These are phyloP conservation scores for Argya squamiceps DNA, from an alignment of 2,797 vertebrate species.

Conservation along the genomic window DNA sequence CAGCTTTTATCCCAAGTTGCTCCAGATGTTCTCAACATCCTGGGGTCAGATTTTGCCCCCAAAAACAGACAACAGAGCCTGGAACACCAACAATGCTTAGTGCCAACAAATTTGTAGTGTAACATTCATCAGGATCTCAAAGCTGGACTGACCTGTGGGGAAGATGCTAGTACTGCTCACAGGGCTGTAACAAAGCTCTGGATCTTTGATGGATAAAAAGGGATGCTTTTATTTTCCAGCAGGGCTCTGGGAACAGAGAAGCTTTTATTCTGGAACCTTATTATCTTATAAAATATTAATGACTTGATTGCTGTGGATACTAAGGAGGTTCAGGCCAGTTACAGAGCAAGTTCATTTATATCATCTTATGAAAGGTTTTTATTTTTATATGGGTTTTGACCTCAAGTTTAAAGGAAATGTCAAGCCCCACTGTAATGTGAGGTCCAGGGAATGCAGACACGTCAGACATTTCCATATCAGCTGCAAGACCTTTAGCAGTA, in stretches of 20 bases:
- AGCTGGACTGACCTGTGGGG: background rate
- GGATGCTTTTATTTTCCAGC: background rate
- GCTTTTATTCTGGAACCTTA: background rate
- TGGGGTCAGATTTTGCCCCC: background rate
- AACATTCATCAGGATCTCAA: background rate
- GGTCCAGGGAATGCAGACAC: background rate
- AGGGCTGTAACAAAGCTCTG: background rate
- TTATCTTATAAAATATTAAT: background rate
- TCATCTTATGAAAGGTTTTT: background rate
- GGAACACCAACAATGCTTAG: background rate
- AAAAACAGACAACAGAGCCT: background rate
- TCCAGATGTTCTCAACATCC: background rate
- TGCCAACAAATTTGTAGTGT: background rate
- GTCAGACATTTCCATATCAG: background rate
- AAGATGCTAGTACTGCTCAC: background rate
- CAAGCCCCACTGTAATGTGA: background rate
- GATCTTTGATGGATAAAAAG: background rate
- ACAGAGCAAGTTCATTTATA: background rate
- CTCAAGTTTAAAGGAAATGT: background rate
- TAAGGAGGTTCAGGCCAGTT: background rate
- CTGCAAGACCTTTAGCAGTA: background rate
- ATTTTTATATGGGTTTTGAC: constrained; percentile 18
- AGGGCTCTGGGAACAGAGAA: background rate
- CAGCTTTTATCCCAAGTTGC: background rate
- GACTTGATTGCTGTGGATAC: background rate